phyloP scores from a whole-genome alignment of 2,888 invertebrate genomes.

The Cephus spinipes region DNA sequence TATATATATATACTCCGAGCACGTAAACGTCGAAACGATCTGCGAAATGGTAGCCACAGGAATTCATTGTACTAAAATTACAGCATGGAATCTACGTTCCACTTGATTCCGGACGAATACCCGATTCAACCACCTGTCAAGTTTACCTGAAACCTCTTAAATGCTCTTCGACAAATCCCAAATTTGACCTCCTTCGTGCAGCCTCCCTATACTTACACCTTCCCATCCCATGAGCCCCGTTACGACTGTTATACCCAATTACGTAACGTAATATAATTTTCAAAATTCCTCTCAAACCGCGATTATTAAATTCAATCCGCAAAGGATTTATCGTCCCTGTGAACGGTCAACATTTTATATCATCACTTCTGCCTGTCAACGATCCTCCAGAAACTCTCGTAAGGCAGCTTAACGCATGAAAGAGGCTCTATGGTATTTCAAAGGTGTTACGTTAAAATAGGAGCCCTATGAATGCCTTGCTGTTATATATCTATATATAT shows the following conservation, averaged over 20 bases:
- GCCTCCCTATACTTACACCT: no score
- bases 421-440: neutral
- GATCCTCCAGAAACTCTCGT: neutral
- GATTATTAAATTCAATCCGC: neutral
- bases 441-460: neutral
- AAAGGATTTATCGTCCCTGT: neutral
- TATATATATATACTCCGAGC: neutral
- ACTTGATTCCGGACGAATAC: neutral
- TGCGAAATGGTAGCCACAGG: neutral
- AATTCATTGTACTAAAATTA: neutral
- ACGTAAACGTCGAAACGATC: neutral
- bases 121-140: neutral
- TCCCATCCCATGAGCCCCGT: neutral
- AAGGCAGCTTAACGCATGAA: neutral
- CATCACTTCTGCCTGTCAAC: neutral
- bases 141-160: neutral
- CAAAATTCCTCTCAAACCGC: neutral
- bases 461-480: neutral
- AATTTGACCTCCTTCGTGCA: neutral
- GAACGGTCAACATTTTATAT: neutral
- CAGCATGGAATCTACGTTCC: neutral
- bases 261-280: neutral
- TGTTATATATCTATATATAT: neutral
- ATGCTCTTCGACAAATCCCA: neutral
- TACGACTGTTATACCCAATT: neutral